Conservation (phyloP, 1,140 invertebrate species). For the Aphaenogaster floridana region DNA sequence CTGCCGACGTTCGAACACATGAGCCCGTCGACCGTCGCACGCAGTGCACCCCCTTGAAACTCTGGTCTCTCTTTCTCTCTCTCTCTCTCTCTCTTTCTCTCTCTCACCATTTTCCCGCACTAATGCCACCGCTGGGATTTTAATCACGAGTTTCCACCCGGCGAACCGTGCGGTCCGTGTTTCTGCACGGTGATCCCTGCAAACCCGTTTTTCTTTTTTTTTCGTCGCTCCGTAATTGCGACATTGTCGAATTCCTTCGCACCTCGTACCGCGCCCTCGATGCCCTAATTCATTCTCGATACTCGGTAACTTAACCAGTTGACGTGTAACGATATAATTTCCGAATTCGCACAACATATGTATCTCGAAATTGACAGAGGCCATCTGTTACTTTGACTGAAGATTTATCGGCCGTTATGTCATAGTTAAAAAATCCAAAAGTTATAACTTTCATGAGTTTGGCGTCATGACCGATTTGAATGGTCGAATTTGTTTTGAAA, state of each 20-base stretch:
- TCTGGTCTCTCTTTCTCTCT: background rate
- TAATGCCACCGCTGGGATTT: slow-evolving; percentile 79
- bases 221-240: slow-evolving; percentile 66
- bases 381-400: background rate
- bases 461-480: background rate
- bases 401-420: background rate
- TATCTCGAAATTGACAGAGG: background rate
- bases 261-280: slow-evolving; percentile 44
- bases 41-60: slow-evolving; percentile 23
- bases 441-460: background rate
- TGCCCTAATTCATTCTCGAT: slow-evolving; percentile 35
- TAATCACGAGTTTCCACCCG: slow-evolving; percentile 75
- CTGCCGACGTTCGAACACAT: slow-evolving; percentile 75
- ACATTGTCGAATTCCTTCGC: slow-evolving; percentile 65
- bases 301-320: background rate
- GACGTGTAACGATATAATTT: slow-evolving; percentile 14
- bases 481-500: background rate
- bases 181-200: slow-evolving; percentile 52
- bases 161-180: slow-evolving; percentile 51
- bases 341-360: background rate
- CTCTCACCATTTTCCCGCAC: slow-evolving; percentile 57
- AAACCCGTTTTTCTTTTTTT: slow-evolving; percentile 9
- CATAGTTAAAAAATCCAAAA: background rate
- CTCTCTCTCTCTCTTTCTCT: slow-evolving; percentile 6
- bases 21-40: slow-evolving; percentile 61